Percentiles rank a stretch among this genome's conserved stretches.
These are phyloP conservation scores for Catotricha subobsoleta DNA, from an alignment of 2,888 invertebrate species.

Conservation along the genomic window DNA sequence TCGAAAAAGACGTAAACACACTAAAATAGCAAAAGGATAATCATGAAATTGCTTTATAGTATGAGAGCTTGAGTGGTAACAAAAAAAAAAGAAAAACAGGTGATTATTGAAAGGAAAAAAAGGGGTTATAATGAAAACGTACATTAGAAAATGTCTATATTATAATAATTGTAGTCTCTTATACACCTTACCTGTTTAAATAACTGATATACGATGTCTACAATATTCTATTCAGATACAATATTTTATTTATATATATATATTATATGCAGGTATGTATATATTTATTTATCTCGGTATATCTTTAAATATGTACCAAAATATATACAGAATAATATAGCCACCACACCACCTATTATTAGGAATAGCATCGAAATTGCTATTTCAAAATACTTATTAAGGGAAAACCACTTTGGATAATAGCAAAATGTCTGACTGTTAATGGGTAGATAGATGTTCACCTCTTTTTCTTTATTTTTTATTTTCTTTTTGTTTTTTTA, in stretches of 20 bases:
- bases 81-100: background rate
- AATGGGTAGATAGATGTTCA: background rate
- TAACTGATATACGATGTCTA: no score
- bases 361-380: slow-evolving; percentile 8
- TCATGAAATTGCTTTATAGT: background rate
- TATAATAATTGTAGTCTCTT: no score
- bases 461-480: background rate
- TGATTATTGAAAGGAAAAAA: slow-evolving; percentile 3
- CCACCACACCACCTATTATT: no score
- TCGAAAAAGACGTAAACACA: no score
- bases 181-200: no score
- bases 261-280: background rate
- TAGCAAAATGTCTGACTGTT: slow-evolving; percentile 10
- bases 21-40: background rate
- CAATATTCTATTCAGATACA: no score
- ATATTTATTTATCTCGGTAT: background rate
- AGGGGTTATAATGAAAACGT: background rate
- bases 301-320: no score
- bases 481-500: no score
- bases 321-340: no score
- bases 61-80: background rate
- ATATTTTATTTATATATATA: background rate
- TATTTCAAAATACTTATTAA: slow-evolving; percentile 5
- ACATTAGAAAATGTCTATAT: background rate
- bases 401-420: slow-evolving; percentile 13